Evolutionary conservation across 2,113 vertebrate genomes (phyloP).

Genomic region (Dipodomys stephensi): DNA sequence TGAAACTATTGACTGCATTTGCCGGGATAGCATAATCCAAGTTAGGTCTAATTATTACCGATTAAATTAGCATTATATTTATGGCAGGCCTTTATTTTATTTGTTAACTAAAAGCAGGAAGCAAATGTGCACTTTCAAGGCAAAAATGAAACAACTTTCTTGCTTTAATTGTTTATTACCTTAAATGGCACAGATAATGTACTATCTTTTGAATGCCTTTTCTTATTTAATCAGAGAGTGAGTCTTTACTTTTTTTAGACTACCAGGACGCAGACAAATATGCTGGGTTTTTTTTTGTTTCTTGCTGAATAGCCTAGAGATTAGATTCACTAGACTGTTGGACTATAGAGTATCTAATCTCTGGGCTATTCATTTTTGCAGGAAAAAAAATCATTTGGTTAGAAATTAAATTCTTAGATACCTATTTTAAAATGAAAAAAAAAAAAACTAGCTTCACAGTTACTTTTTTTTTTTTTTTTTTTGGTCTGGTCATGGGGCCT

Average conservation of each 20-base stretch:
- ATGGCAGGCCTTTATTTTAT: background rate
- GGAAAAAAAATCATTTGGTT: background rate
- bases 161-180: background rate
- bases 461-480: background rate
- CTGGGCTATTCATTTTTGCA: background rate
- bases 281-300: background rate
- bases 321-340: too few relatives aligned
- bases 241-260: background rate
- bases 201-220: background rate
- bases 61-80: background rate
- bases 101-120: background rate
- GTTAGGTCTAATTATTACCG: background rate
- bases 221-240: background rate
- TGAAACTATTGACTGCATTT: background rate
- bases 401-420: background rate
- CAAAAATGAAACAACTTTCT: background rate
- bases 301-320: too few relatives aligned
- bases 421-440: background rate
- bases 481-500: too few relatives aligned
- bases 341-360: background rate
- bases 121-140: background rate
- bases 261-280: background rate
- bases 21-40: background rate
- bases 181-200: background rate
- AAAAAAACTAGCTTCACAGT: background rate